Base-by-base conservation (phyloP, 2,888 invertebrate species). In the Cataglyphis rosenhaueri region DNA sequence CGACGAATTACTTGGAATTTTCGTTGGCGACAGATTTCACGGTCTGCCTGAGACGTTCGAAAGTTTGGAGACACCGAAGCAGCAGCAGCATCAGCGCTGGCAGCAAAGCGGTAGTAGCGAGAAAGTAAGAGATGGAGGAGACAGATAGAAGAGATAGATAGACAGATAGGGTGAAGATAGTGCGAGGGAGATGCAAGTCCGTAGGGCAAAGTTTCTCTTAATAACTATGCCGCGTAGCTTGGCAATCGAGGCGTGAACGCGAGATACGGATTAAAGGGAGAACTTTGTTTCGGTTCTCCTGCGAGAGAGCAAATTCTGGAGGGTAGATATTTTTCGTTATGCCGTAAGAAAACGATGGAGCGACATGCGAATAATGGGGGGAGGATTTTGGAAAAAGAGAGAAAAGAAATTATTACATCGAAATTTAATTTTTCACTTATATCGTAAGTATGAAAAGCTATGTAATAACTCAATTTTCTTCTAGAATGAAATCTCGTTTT, bases 221-320 rank as follows among this genome's bases (percentile, higher is more conserved):
- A 92, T 92, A 92, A 92, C 91, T 92, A 92, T 93, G 91, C 91
- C 91, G 92, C 90, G 89, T 90, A 88, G 91, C 90, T 83, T 88
- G 90, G 88, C 91, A 91, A 92, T 93, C 93, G 91, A 92, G 90
- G 93, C 93, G 92, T 92, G 91, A 93, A 92, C 91, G 91, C 90
- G 91, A 92, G 93, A 93, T 93, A 93, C 92, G 92, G 92, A 92
- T 92, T 92, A 92, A 92, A 92, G 91, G 87, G 91, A 89, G 89
- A 91, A 90, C 71, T 90, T 90, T 64, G 82, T 83, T 76, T 81
- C 71, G 81, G 65, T 81, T 38, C 81, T 83, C 78, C 81, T 62
- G 62, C 68, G 85, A 48, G 85, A 55, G 83, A 85, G 79, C 86
- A 82, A 86, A 90, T 90, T 85, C 71, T 76, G 84, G 84, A 84